phyloP scores from a whole-genome alignment of 2,888 invertebrate genomes.

The Agonopterix arenella region DNA sequence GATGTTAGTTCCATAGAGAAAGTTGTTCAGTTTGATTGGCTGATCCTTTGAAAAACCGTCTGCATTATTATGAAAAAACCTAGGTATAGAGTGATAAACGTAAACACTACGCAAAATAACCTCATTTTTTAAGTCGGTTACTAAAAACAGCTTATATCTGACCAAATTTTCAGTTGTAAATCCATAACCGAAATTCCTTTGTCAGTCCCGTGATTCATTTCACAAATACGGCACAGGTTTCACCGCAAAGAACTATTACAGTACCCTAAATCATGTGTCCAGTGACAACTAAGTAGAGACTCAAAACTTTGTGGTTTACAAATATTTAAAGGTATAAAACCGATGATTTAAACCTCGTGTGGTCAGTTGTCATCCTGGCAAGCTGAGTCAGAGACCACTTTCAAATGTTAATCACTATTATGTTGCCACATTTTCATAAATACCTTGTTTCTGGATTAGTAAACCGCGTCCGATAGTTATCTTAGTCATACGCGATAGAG shows the following conservation, averaged over 20 bases:
- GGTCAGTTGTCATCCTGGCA: background rate
- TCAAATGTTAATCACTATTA: background rate
- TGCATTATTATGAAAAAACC: too few relatives aligned
- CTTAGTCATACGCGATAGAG: too few relatives aligned
- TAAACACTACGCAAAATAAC: too few relatives aligned
- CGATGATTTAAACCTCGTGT: background rate
- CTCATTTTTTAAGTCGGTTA: too few relatives aligned
- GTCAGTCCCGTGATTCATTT: conserved; percentile 15
- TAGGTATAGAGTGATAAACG: too few relatives aligned
- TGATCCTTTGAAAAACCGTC: too few relatives aligned
- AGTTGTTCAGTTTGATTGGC: too few relatives aligned
- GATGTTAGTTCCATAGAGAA: too few relatives aligned
- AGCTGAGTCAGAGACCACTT: background rate
- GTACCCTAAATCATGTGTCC: conserved; percentile 34
- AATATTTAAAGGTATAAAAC: conserved; percentile 1
- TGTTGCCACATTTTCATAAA: background rate
- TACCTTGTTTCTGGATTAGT: too few relatives aligned
- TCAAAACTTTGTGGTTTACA: conserved; percentile 32
- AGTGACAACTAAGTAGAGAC: conserved; percentile 35
- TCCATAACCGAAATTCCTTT: conserved; percentile 10
- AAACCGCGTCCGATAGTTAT: too few relatives aligned
- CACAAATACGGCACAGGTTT: conserved; percentile 19
- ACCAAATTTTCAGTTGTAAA: background rate
- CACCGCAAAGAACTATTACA: conserved; percentile 22
- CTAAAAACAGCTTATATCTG: too few relatives aligned